Evolutionary conservation across 1,140 invertebrate species (phyloP).

Genomic region (Planococcus citri): DNA sequence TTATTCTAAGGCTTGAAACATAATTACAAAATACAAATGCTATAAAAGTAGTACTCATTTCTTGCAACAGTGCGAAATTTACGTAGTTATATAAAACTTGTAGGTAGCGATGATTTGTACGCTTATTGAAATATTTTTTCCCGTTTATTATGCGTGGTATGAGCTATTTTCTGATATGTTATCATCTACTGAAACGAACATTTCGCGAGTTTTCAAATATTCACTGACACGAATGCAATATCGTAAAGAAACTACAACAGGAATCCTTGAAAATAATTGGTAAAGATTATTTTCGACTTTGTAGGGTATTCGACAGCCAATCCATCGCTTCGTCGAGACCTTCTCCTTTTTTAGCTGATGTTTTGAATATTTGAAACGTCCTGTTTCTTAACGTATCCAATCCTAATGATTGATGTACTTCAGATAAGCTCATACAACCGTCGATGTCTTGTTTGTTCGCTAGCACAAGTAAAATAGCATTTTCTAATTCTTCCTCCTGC

Average conservation of each 20-base stretch:
- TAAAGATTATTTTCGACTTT: conserved; percentile 65
- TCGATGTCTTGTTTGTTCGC: conserved; percentile 99
- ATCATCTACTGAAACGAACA: background rate
- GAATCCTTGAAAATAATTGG: background rate
- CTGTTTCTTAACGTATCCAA: conserved; percentile 88
- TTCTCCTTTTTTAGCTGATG: conserved; percentile 96
- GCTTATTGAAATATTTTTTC: too few relatives aligned
- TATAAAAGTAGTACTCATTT: too few relatives aligned
- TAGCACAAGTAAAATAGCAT: conserved; percentile 86
- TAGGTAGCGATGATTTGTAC: too few relatives aligned
- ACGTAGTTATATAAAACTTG: too few relatives aligned
- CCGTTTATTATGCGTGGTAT: too few relatives aligned
- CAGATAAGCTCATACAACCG: conserved; percentile 87
- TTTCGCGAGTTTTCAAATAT: background rate
- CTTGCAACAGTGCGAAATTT: too few relatives aligned
- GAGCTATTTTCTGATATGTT: background rate
- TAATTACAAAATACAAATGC: too few relatives aligned
- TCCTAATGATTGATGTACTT: conserved; percentile 92
- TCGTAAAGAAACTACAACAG: background rate
- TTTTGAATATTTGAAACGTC: conserved; percentile 99
- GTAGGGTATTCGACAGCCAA: conserved; percentile 83
- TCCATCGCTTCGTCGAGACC: conserved; percentile 98
- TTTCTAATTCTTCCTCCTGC: conserved; percentile 93
- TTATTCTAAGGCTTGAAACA: too few relatives aligned
- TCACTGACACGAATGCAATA: background rate